A percentile compares a stretch with the other conserved stretches of the same genome.
These are phyloP conservation scores for Merluccius polli DNA, from an alignment of 2,797 vertebrate genomes.

Conservation along the genomic window DNA sequence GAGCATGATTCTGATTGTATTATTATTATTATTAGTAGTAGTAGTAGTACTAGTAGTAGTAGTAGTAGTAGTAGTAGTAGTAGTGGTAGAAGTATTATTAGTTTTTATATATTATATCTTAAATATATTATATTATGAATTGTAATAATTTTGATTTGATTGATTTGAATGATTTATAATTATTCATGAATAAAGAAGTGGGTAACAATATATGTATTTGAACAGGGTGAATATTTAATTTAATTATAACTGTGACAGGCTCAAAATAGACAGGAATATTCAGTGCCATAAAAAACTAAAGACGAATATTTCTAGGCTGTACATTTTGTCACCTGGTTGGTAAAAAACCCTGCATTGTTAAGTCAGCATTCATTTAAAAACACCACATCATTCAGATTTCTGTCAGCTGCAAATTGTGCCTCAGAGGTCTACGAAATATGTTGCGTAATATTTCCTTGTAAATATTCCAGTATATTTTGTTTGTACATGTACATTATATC, in stretches of 20 bases:
- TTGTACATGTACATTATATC: neutral
- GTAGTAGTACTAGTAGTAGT: neutral
- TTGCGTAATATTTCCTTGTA: neutral
- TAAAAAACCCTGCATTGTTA: neutral
- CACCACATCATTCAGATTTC: conserved; percentile 6
- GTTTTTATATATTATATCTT: neutral
- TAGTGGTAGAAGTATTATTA: too few relatives aligned
- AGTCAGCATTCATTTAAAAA: neutral
- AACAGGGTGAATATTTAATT: neutral
- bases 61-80: too few relatives aligned
- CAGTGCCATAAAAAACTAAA: neutral
- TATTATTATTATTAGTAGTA: neutral
- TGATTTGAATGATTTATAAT: too few relatives aligned
- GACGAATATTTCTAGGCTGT: neutral
- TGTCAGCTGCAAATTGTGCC: neutral
- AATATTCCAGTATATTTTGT: neutral
- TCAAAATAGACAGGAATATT: conserved; percentile 4
- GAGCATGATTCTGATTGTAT: neutral
- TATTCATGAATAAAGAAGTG: neutral
- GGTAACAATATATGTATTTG: neutral
- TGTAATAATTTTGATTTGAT: too few relatives aligned
- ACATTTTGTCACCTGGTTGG: neutral
- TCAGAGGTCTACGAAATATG: conserved; percentile 2
- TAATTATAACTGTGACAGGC: neutral
- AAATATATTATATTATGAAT: too few relatives aligned